phyloP scores from a whole-genome alignment of 2,888 invertebrate genomes.

The Dione vanillae region DNA sequence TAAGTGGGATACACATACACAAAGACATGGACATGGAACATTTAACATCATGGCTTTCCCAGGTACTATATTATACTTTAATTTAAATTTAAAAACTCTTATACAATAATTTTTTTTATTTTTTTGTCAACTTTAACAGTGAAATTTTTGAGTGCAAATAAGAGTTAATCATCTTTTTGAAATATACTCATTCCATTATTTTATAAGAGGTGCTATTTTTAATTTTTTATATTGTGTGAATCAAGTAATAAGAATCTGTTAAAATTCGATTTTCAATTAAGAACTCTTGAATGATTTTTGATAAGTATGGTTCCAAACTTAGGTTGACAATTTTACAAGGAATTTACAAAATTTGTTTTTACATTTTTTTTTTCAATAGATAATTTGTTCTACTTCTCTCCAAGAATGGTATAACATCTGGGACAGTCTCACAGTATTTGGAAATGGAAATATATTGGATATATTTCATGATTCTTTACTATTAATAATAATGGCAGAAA shows the following conservation, averaged over 20 bases:
- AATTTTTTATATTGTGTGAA: too few species aligned
- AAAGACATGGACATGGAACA: conserved; percentile 56
- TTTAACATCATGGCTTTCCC: conserved; percentile 60
- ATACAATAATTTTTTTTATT: too few species aligned
- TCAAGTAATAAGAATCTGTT: too few species aligned
- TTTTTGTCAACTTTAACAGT: too few species aligned
- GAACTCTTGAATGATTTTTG: too few species aligned
- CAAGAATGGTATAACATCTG: conserved; percentile 72
- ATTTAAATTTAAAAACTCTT: too few species aligned
- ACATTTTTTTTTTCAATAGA: conserved; percentile 51
- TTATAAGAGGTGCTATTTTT: too few species aligned
- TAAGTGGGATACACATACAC: conserved; percentile 57
- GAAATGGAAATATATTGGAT: conserved; percentile 53
- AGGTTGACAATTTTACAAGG: not conserved
- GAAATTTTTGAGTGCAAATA: too few species aligned
- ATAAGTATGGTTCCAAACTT: not conserved
- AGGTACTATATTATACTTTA: conserved; percentile 53
- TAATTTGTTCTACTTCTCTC: conserved; percentile 62
- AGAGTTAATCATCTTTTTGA: too few species aligned
- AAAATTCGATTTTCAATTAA: too few species aligned
- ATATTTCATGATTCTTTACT: conserved; percentile 59
- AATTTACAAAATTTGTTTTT: not conserved
- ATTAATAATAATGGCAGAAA: conserved; percentile 58
- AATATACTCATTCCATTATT: too few species aligned
- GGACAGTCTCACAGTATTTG: conserved; percentile 59